Conservation (phyloP, 2,113 vertebrate species). For the Pteronura brasiliensis region DNA sequence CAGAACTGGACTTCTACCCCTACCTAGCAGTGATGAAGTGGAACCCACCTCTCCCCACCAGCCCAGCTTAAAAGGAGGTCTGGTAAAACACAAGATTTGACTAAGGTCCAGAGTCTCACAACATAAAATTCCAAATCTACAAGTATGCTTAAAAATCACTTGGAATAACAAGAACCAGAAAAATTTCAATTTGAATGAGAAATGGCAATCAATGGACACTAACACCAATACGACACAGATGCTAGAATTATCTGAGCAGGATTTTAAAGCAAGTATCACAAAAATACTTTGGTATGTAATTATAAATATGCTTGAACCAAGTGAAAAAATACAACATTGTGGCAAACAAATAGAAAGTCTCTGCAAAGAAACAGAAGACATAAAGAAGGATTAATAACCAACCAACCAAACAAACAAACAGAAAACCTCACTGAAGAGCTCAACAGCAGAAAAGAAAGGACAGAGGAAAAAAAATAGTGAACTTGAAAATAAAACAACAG, state of each 20-base stretch:
- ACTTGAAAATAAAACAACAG: background rate
- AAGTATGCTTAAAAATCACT: background rate
- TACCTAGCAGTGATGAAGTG: background rate
- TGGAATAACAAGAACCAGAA: background rate
- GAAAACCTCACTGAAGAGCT: background rate
- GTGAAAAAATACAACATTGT: background rate
- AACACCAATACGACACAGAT: background rate
- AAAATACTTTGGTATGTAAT: background rate
- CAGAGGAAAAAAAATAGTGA: background rate
- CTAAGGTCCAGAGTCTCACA: background rate
- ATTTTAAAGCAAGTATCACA: background rate
- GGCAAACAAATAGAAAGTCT: background rate
- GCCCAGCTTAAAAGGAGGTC: background rate
- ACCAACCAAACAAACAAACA: background rate
- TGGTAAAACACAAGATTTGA: background rate
- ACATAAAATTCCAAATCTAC: background rate
- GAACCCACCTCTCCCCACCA: background rate
- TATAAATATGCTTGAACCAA: background rate
- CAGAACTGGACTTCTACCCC: background rate
- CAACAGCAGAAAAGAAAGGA: background rate
- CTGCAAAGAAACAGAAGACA: background rate
- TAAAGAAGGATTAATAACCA: background rate
- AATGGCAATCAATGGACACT: background rate
- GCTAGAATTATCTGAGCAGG: background rate
- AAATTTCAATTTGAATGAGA: background rate